Base-by-base conservation (phyloP, 1,140 invertebrate species). In the Oryctes rhinoceros region DNA sequence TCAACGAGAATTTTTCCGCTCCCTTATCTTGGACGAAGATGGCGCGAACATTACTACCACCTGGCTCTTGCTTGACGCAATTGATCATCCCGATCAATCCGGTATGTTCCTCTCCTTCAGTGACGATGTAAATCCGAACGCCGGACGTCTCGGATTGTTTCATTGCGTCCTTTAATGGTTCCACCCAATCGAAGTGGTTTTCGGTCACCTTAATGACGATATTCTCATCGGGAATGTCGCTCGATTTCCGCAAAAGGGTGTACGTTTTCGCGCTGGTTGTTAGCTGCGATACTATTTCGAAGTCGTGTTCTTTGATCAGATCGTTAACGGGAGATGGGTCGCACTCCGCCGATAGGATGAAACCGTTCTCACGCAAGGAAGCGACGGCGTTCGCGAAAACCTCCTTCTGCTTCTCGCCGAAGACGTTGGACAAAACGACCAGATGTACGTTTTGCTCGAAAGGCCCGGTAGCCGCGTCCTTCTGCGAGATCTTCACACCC, bases 21-120 rank as follows among this genome's bases (percentile, higher is more conserved):
- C 90, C 91, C 1, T 90, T 88, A 76, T 93, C 93, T 83, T 93
- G 91, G n/a, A 95, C 90, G 81, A 92, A 94, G 9, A 93, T 89
- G 13, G 93, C 90, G 84, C 96, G 92, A 11, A 96, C 88, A 83
- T 92, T 92, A 71, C 91, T 88, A 75, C 96, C 96, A 75, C 95
- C 95, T 10, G 93, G 90, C 89, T 99, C 97, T 83, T 91, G 91
- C 83, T 94, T 93, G 59, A 99, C 89, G 87, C 98, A 99, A 83
- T 96, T 97, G 78, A 94, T 92, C 82, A 99, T 88, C 67, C 98
- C 98, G 74, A 98, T 88, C 35, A 97, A 90, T 78, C 98, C 97
- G 86, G 90, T 94, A 20, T 86, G 86, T 81, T 93, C 91, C 85
- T 94, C 92, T 0, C 90, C 90, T 85, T 94, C 90, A 75, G 90